Evolutionary conservation across 2,888 invertebrate genomes (phyloP).

Genomic region (Melieria picta): DNA sequence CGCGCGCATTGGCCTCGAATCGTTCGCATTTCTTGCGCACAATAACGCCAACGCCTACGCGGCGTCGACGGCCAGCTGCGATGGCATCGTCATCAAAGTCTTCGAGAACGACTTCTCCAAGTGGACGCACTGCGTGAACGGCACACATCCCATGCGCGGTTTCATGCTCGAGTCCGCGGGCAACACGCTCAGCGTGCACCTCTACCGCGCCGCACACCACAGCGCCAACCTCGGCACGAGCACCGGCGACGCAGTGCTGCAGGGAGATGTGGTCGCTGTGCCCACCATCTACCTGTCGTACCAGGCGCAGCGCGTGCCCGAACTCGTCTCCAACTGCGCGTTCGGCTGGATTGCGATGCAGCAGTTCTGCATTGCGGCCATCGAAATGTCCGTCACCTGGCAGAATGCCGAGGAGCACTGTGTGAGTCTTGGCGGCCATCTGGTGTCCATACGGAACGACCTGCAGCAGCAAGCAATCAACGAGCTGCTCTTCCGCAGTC

Average conservation of each 20-base stretch:
- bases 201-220: slow-evolving; percentile 40
- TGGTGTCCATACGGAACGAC: slow-evolving; percentile 74
- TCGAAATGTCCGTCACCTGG: slow-evolving; percentile 72
- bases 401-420: slow-evolving; percentile 76
- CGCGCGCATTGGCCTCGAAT: background rate
- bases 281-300: slow-evolving; percentile 73
- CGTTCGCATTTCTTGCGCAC: slow-evolving; percentile 42
- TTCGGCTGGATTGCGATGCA: slow-evolving; percentile 77
- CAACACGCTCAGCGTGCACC: slow-evolving; percentile 53
- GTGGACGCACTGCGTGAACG: slow-evolving; percentile 55
- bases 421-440: slow-evolving; percentile 72
- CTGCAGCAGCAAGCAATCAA: slow-evolving; percentile 74
- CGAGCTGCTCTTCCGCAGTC: slow-evolving; percentile 73
- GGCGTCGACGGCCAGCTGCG: slow-evolving; percentile 45
- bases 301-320: slow-evolving; percentile 72
- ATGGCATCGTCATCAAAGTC: slow-evolving; percentile 52
- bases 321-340: slow-evolving; percentile 74
- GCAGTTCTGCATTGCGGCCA: slow-evolving; percentile 74
- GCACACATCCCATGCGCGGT: slow-evolving; percentile 46
- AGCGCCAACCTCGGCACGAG: background rate
- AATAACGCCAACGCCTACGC: slow-evolving; percentile 39
- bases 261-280: slow-evolving; percentile 39
- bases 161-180: slow-evolving; percentile 53
- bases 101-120: slow-evolving; percentile 53
- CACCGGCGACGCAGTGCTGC: background rate